phyloP scores from a whole-genome alignment of 2,113 vertebrate genomes.

The Crotalus helleri region DNA sequence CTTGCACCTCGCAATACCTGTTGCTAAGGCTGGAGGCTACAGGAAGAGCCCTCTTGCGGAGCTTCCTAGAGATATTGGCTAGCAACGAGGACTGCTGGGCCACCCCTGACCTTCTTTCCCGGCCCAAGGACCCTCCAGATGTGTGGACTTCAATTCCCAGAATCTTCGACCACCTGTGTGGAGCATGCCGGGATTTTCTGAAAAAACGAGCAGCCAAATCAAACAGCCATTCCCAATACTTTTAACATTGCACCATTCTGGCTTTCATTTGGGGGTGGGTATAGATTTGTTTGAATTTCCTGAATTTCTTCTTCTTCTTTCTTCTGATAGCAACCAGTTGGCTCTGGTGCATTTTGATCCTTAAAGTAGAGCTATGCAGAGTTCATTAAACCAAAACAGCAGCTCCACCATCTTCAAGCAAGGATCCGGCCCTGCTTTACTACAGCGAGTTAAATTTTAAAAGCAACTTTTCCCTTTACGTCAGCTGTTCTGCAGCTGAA shows the following conservation, averaged over 20 bases:
- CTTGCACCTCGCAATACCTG: neutral
- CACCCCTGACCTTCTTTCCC: too few species aligned
- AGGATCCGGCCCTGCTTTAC: neutral
- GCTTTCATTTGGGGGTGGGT: neutral
- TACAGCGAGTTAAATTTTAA: neutral
- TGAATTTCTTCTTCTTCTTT: neutral
- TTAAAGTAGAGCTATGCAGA: neutral
- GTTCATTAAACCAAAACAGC: neutral
- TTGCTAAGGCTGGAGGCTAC: neutral
- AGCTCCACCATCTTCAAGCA: neutral
- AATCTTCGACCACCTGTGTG: neutral
- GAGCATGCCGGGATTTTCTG: neutral
- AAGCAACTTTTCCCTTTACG: neutral
- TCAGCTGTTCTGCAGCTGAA: slow-evolving; percentile 1
- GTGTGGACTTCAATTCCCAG: neutral
- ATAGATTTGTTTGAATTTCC: neutral
- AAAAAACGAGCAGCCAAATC: neutral
- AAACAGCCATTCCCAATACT: neutral
- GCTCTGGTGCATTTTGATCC: neutral
- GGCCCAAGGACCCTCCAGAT: neutral
- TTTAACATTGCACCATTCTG: neutral
- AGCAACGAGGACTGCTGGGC: neutral
- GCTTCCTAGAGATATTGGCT: neutral
- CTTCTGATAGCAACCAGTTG: neutral
- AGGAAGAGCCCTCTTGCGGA: neutral